phyloP scores from a whole-genome alignment of 1,140 invertebrate species.

The Augochlora pura region DNA sequence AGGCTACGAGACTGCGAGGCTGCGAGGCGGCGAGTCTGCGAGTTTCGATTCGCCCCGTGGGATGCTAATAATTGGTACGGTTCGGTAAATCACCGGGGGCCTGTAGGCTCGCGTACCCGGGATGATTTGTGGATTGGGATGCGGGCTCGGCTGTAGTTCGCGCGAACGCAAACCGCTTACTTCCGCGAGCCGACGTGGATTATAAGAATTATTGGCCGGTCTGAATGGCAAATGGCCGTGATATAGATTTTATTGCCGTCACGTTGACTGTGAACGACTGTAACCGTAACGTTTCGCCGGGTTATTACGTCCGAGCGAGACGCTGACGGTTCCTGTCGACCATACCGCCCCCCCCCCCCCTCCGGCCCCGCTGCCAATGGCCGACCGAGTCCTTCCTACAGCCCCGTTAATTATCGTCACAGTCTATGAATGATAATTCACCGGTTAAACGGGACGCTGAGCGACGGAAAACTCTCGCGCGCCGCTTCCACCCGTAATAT shows the following conservation, averaged over 20 bases:
- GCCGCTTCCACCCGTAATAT: conserved; percentile 39
- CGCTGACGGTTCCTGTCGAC: conserved; percentile 1
- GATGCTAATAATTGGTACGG: conserved; percentile 56
- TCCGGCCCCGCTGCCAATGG: no score
- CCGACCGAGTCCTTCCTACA: conserved; percentile 23
- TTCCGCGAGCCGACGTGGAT: conserved; percentile 55
- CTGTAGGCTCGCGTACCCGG: not conserved
- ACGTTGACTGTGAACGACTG: conserved; percentile 39
- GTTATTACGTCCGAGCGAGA: conserved; percentile 25
- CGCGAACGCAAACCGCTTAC: conserved; percentile 58
- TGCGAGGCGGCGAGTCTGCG: not conserved
- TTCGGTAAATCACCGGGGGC: conserved; percentile 50
- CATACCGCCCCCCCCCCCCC: no score
- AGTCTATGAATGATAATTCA: conserved; percentile 60
- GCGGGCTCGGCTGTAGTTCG: conserved; percentile 15
- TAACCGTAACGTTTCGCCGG: conserved; percentile 40
- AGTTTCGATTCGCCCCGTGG: conserved; percentile 47
- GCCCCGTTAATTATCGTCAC: conserved; percentile 56
- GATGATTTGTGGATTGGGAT: conserved; percentile 58
- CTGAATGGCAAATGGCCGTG: conserved; percentile 57
- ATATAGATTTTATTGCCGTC: conserved; percentile 60
- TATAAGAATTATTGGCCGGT: conserved; percentile 61
- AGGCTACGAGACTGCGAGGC: no score
- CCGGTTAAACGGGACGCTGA: conserved; percentile 33
- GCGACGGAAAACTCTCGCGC: conserved; percentile 28